Base-by-base conservation (phyloP, 2,888 invertebrate genomes). In the Mystacides longicornis region DNA sequence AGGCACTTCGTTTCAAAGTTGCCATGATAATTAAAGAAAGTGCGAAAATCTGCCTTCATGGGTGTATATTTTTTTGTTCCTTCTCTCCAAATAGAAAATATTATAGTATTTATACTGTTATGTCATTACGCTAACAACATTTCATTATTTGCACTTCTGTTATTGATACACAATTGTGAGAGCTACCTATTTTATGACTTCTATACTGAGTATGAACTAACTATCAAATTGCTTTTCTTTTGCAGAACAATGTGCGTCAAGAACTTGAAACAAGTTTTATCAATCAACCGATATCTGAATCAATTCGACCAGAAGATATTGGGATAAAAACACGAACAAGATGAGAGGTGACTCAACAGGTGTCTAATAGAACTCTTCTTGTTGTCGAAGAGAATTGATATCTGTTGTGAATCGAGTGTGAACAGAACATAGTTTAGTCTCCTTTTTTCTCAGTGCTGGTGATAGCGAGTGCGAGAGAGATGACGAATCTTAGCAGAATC, bases 401-500 rank as follows among this genome's bases (percentile, higher is more conserved):
- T n/a, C n/a, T n/a, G n/a, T n/a, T n/a, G n/a, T n/a, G n/a, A n/a
- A 27, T 37, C 16, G 14, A n/a, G 37, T 37, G 37, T 16, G 14
- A 37, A 37, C n/a, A 37, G 14, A 16, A 37, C 37, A 37, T 14
- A 3, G 16, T 37, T 37, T 37, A 14, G 37, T 5, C 16, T 37
- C 3, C 14, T 37, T n/a, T 3, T 37, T 37, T 3, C 16, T 37
- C 16, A 14, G 14, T 37, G 37, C n/a, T n/a, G n/a, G n/a, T n/a
- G n/a, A n/a, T n/a, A n/a, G n/a, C 23, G 42, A 52, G 54, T 48
- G 51, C 27, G 33, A 58, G 42, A 51, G 49, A 76, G 75, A 86
- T 87, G 86, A 87, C 87, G 66, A 81, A 81, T 77, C 83, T 85
- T 71, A 86, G 83, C 75, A 82, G 85, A 72, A 87, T 87, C 74